These are phyloP conservation scores for Sesamia inferens DNA, from an alignment of 2,888 invertebrate species.

Conservation along the genomic window DNA sequence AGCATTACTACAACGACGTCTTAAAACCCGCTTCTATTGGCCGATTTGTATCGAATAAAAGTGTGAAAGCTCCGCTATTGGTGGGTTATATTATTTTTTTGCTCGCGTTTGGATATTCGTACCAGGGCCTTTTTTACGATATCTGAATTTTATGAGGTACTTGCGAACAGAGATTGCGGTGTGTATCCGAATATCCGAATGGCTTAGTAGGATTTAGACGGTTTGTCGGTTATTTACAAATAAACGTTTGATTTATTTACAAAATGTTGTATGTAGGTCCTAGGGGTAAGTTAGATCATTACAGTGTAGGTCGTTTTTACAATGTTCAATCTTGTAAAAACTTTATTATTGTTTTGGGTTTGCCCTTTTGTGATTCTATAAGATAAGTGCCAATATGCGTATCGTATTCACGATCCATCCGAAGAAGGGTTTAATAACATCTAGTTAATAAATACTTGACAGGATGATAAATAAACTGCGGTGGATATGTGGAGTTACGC, in stretches of 20 bases:
- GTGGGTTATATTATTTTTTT: slow-evolving; percentile 65
- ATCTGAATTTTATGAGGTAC: slow-evolving; percentile 68
- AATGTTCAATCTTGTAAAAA: background rate
- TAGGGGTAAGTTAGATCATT: background rate
- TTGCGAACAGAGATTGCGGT: slow-evolving; percentile 67
- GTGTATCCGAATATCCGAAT: slow-evolving; percentile 65
- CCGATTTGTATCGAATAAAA: slow-evolving; percentile 75
- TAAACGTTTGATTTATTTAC: slow-evolving; percentile 49
- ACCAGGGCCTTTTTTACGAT: slow-evolving; percentile 66
- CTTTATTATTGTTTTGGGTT: too few species aligned
- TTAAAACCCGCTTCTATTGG: slow-evolving; percentile 74
- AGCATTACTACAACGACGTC: slow-evolving; percentile 73
- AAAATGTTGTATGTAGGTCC: slow-evolving; percentile 2
- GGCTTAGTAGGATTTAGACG: slow-evolving; percentile 54
- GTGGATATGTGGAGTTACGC: too few species aligned
- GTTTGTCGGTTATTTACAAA: slow-evolving; percentile 40
- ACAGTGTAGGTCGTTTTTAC: background rate
- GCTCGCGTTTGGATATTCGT: slow-evolving; percentile 56
- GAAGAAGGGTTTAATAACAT: too few species aligned
- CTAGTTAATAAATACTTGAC: too few species aligned
- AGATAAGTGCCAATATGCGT: too few species aligned
- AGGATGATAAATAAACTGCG: too few species aligned
- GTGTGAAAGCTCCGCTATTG: slow-evolving; percentile 68
- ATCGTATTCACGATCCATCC: too few species aligned
- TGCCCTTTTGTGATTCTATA: background rate